Evolutionary conservation across 1,140 invertebrate species (phyloP).

Genomic region (Streblospio benedicti): DNA sequence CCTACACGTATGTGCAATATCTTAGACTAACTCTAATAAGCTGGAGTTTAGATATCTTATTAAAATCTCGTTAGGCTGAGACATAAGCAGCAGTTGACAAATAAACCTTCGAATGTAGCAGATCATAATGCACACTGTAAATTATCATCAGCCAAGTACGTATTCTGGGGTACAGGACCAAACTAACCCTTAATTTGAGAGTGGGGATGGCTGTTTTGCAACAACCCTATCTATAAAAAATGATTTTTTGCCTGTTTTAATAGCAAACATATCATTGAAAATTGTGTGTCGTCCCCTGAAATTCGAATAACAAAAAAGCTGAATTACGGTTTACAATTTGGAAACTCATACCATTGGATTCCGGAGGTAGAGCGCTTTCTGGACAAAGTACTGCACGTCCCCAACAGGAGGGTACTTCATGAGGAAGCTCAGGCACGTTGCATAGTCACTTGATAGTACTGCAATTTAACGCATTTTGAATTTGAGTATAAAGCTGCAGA

Average conservation of each 20-base stretch:
- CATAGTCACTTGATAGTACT: constrained; percentile 59
- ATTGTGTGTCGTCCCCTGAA: background rate
- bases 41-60: no score
- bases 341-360: constrained; percentile 48
- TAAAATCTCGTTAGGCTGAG: no score
- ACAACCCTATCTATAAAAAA: background rate
- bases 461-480: no score
- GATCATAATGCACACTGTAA: no score
- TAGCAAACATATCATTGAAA: background rate
- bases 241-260: background rate
- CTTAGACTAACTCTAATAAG: no score
- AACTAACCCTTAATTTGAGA: background rate
- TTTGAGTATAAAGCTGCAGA: no score
- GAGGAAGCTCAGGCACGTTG: constrained; percentile 55
- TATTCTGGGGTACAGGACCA: background rate
- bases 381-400: constrained; percentile 58
- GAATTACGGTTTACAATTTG: background rate
- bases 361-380: constrained; percentile 56
- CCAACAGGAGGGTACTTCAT: constrained; percentile 60
- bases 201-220: background rate
- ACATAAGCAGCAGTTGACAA: no score
- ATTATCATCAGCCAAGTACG: no score
- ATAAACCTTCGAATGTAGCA: no score
- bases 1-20: no score
- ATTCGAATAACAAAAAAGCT: background rate